phyloP scores from a whole-genome alignment of 2,888 invertebrate species.

The Electrophaes corylata region DNA sequence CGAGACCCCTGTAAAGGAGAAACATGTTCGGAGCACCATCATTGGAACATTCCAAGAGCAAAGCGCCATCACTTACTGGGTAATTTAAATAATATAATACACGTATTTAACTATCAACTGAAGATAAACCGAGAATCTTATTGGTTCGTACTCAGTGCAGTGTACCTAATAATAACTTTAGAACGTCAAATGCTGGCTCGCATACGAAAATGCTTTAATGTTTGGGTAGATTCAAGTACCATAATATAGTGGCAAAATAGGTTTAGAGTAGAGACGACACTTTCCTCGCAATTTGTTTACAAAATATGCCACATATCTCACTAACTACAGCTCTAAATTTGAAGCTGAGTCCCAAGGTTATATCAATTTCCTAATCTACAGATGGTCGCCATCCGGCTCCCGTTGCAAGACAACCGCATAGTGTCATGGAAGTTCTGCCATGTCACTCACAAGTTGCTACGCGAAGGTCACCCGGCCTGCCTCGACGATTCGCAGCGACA shows the following conservation, averaged over 20 bases:
- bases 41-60: conserved; percentile 97
- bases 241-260: too few species aligned
- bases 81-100: conserved; percentile 39
- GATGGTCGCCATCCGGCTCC: conserved; percentile 86
- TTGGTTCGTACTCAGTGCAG: neutral
- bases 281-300: neutral
- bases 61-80: conserved; percentile 97
- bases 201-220: neutral
- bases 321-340: neutral
- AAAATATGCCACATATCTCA: neutral
- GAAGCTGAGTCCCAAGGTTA: neutral
- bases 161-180: neutral
- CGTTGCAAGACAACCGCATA: conserved; percentile 96
- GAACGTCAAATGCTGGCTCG: neutral
- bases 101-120: neutral
- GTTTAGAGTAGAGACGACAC: neutral
- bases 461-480: conserved; percentile 96
- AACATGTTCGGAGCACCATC: conserved; percentile 98
- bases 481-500: conserved; percentile 94
- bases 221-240: too few species aligned
- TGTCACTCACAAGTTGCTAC: conserved; percentile 96
- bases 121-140: too few species aligned
- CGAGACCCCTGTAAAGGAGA: conserved; percentile 98
- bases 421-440: conserved; percentile 99
- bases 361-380: conserved; percentile 33